Conservation (phyloP, 2,888 invertebrate genomes). For the Leptopilina drosophilae region DNA sequence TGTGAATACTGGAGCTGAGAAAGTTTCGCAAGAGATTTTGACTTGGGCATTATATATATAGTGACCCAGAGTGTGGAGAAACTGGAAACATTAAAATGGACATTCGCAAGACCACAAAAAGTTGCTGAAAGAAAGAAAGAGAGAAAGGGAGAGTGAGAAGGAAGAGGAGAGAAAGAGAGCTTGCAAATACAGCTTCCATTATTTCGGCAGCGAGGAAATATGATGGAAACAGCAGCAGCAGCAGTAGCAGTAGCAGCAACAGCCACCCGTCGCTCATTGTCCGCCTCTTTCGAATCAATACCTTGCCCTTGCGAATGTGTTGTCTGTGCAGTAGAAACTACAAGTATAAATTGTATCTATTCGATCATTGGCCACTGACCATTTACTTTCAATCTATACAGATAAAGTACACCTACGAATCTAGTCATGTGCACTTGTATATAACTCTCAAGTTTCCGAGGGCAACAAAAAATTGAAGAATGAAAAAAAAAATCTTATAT, state of each 20-base stretch:
- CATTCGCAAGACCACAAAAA: not conserved
- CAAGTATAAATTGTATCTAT: slow-evolving; percentile 51
- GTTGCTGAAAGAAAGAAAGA: not conserved
- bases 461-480: not conserved
- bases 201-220: slow-evolving; percentile 55
- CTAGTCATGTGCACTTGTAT: slow-evolving; percentile 13
- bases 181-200: slow-evolving; percentile 42
- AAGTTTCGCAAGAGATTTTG: slow-evolving; percentile 8
- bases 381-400: slow-evolving; percentile 41
- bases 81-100: slow-evolving; percentile 27
- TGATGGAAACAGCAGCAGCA: slow-evolving; percentile 61
- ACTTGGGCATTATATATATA: not conserved
- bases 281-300: slow-evolving; percentile 66
- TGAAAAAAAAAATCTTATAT: not conserved
- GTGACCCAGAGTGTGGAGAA: not conserved
- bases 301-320: slow-evolving; percentile 57
- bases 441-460: slow-evolving; percentile 13
- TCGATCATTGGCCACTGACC: slow-evolving; percentile 48
- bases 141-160: not conserved
- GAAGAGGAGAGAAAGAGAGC: not conserved
- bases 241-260: slow-evolving; percentile 24
- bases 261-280: slow-evolving; percentile 62
- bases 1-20: not conserved
- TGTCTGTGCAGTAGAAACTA: slow-evolving; percentile 57
- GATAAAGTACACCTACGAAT: no score